Conservation (phyloP, 2,113 vertebrate genomes). For the Nanger granti region DNA sequence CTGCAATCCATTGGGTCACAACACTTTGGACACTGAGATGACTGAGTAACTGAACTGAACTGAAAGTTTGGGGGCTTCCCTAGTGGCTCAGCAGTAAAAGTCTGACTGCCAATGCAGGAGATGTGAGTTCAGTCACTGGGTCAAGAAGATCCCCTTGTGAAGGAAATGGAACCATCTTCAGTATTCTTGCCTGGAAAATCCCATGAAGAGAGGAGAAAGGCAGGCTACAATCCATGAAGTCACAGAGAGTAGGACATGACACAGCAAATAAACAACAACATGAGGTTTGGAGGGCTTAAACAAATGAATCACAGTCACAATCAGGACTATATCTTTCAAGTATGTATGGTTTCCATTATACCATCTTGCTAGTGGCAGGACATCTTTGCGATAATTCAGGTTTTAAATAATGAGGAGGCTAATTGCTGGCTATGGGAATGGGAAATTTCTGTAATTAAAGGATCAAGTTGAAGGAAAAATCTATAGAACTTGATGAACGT, state of each 20-base stretch:
- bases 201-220: background rate
- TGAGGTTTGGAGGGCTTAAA: background rate
- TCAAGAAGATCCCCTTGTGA: background rate
- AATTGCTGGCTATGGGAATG: background rate
- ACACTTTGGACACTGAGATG: background rate
- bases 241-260: background rate
- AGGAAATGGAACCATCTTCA: background rate
- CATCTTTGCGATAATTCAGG: background rate
- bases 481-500: background rate
- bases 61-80: background rate
- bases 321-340: background rate
- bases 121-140: background rate
- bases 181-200: background rate
- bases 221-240: background rate
- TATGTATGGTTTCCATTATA: background rate
- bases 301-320: background rate
- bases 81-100: background rate
- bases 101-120: background rate
- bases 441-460: background rate
- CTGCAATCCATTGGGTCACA: background rate
- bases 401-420: constrained; percentile 2
- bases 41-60: background rate
- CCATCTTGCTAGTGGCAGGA: background rate
- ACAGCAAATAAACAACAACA: background rate
- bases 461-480: background rate